Percentiles rank a stretch among this genome's conserved stretches.
Evolutionary conservation across 2,888 invertebrate species (phyloP).

Genomic region (Pherbina coryleti): DNA sequence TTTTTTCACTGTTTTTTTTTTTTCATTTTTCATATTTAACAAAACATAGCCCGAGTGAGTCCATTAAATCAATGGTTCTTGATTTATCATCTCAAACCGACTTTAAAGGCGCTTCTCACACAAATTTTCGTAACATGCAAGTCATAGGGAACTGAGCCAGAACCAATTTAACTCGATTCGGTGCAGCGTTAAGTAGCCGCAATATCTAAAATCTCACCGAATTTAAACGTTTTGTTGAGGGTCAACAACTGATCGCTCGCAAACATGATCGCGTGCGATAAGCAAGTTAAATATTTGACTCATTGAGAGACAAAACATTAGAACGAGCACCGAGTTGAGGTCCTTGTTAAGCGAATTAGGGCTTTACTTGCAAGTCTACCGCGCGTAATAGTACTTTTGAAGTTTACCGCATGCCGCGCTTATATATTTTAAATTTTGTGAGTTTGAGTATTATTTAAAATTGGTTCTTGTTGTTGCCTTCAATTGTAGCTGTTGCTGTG

Average conservation of each 20-base stretch:
- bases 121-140: constrained; percentile 9
- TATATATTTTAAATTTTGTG: not conserved
- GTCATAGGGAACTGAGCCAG: constrained; percentile 5
- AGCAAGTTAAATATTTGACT: constrained; percentile 28
- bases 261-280: constrained; percentile 30
- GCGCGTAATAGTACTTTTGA: constrained; percentile 7
- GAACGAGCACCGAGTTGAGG: not conserved
- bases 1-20: not conserved
- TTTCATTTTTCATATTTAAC: not conserved
- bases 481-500: constrained; percentile 8
- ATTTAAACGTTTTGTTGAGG: constrained; percentile 6
- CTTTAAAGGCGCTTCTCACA: no score
- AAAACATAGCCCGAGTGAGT: not conserved
- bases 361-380: not conserved
- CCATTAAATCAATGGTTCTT: no score
- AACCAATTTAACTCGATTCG: constrained; percentile 1
- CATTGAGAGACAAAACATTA: not conserved
- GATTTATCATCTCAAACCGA: no score
- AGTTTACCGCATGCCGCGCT: constrained; percentile 8
- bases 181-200: not conserved
- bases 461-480: not conserved
- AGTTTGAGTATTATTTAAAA: not conserved
- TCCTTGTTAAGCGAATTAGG: constrained; percentile 16
- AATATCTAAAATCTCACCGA: constrained; percentile 14
- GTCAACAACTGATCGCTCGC: not conserved